A percentile compares a stretch with the other conserved stretches of the same genome.
These are phyloP conservation scores for Harpalus rufipes DNA, from an alignment of 2,888 invertebrate genomes.

Conservation along the genomic window DNA sequence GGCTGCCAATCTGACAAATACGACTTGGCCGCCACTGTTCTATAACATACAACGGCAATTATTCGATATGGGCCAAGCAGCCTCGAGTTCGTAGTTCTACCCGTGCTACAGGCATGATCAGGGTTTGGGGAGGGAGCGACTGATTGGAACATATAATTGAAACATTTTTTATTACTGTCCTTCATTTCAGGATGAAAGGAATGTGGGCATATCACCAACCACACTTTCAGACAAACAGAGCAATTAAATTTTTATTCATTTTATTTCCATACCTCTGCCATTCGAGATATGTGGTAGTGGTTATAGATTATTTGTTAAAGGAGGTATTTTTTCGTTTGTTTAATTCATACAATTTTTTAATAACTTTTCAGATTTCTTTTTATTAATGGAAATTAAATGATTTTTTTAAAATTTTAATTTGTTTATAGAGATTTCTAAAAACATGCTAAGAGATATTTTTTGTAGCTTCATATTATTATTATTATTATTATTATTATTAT, in stretches of 20 bases:
- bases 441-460: too few relatives aligned
- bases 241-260: conserved; percentile 30
- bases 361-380: not conserved
- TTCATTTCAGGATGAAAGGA: conserved; percentile 58
- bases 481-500: too few relatives aligned
- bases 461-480: too few relatives aligned
- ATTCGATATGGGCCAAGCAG: conserved; percentile 21
- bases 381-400: too few relatives aligned
- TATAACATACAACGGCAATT: conserved; percentile 48
- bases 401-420: too few relatives aligned
- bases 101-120: not conserved
- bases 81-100: conserved; percentile 15
- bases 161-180: conserved; percentile 62
- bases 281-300: not conserved
- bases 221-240: not conserved
- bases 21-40: not conserved
- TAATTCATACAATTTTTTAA: not conserved
- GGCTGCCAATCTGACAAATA: not conserved
- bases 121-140: not conserved
- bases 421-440: too few relatives aligned
- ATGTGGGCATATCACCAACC: conserved; percentile 7
- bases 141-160: conserved; percentile 66
- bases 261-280: conserved; percentile 1
- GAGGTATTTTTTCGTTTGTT: not conserved
- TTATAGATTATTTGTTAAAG: not conserved